Conservation (phyloP, 2,797 vertebrate species). For the Pipistrellus nathusii region DNA sequence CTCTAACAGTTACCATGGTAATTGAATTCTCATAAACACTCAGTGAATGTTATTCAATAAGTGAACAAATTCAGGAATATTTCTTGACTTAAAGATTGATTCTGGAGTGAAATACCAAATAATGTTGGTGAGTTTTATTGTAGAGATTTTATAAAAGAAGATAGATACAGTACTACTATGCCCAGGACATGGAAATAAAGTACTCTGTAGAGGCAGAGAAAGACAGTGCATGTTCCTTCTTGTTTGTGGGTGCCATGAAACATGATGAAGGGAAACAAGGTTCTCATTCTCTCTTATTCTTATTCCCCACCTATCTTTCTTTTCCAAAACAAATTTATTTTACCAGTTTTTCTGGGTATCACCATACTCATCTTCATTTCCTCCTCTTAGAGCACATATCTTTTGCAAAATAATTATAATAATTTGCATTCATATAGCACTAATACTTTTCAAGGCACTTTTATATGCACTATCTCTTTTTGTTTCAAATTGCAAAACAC, state of each 20-base stretch:
- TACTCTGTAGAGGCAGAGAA: neutral
- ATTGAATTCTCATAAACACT: neutral
- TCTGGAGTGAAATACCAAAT: constrained; percentile 8
- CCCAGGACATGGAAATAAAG: neutral
- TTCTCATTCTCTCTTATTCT: neutral
- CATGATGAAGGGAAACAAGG: neutral
- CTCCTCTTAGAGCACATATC: neutral
- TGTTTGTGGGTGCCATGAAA: neutral
- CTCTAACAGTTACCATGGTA: neutral
- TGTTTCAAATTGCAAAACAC: neutral
- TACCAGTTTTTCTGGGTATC: constrained; percentile 8
- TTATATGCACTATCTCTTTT: neutral
- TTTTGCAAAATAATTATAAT: constrained; percentile 54
- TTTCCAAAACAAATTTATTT: constrained; percentile 20
- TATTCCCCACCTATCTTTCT: neutral
- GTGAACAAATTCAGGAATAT: constrained; percentile 6
- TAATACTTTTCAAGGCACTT: constrained; percentile 25
- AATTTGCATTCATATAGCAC: neutral
- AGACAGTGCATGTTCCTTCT: neutral
- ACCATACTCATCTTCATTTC: constrained; percentile 4
- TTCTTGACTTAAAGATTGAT: constrained; percentile 5
- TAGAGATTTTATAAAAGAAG: constrained; percentile 25
- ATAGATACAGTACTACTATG: neutral
- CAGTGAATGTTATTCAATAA: constrained; percentile 26
- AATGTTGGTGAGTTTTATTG: neutral